Percentiles rank a stretch among this genome's conserved stretches.
Evolutionary conservation across 2,113 vertebrate genomes (phyloP).

Genomic region (Motacilla tschutschensis): DNA sequence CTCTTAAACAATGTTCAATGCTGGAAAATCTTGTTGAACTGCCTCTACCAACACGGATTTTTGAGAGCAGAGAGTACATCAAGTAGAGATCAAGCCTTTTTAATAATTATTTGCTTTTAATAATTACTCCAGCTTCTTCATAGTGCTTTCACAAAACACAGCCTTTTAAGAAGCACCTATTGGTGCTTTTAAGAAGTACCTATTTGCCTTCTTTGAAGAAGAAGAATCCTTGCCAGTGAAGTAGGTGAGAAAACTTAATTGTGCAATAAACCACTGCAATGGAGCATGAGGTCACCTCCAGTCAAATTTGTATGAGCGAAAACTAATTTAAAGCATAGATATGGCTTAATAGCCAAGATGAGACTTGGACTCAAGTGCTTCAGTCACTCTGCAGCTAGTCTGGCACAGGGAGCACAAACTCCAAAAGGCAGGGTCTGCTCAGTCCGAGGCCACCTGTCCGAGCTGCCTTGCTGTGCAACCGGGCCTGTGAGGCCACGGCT

Average conservation of each 20-base stretch:
- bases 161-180: background rate
- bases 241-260: background rate
- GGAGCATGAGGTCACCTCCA: background rate
- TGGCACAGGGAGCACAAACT: background rate
- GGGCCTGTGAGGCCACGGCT: background rate
- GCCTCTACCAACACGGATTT: background rate
- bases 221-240: background rate
- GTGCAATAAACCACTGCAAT: background rate
- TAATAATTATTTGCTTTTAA: background rate
- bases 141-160: background rate
- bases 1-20: background rate
- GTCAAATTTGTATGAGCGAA: background rate
- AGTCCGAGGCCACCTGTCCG: fast-evolving
- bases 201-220: background rate
- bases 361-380: no score
- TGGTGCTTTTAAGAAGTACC: background rate
- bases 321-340: background rate
- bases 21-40: background rate
- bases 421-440: no score
- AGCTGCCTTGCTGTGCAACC: fast-evolving
- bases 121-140: background rate
- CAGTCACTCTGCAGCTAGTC: background rate
- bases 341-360: fast-evolving
- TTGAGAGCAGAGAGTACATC: background rate
- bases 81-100: background rate